Percentiles rank a stretch among this genome's conserved stretches.
Evolutionary conservation across 2,888 invertebrate species (phyloP).

Genomic region (Molanna angustata): DNA sequence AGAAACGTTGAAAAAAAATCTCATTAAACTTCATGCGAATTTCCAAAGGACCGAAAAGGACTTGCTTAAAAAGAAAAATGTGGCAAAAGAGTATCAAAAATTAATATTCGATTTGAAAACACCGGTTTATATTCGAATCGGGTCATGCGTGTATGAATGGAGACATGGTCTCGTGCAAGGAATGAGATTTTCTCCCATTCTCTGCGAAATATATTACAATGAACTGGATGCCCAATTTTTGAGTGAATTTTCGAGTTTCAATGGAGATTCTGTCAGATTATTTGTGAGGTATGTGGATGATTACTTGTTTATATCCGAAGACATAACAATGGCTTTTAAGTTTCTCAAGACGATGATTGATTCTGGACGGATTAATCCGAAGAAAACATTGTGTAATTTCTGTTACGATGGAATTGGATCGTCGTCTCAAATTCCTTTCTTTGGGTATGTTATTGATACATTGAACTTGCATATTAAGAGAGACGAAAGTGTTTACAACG

Average conservation of each 20-base stretch:
- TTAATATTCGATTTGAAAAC: conserved; percentile 43
- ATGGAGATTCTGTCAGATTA: conserved; percentile 39
- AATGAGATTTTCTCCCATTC: conserved; percentile 51
- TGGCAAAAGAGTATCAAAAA: conserved; percentile 43
- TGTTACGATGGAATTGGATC: conserved; percentile 39
- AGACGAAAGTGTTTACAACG: conserved; percentile 44
- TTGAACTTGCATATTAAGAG: conserved; percentile 44
- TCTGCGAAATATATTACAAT: conserved; percentile 50
- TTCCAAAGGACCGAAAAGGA: conserved; percentile 41
- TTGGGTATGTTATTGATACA: conserved; percentile 48
- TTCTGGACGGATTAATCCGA: conserved; percentile 48
- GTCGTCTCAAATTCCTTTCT: conserved; percentile 43
- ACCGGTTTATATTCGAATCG: conserved; percentile 47
- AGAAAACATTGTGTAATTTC: conserved; percentile 49
- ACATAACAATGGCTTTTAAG: conserved; percentile 41
- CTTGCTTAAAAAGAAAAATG: conserved; percentile 40
- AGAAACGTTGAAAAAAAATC: conserved; percentile 42
- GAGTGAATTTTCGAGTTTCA: conserved; percentile 15
- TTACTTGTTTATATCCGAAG: conserved; percentile 49
- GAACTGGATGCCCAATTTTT: conserved; percentile 41
- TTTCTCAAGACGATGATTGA: conserved; percentile 45
- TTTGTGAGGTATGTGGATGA: conserved; percentile 52
- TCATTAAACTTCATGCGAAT: conserved; percentile 40
- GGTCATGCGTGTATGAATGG: conserved; percentile 51
- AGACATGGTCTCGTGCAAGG: conserved; percentile 50